phyloP scores from a whole-genome alignment of 2,113 vertebrate species.

The Rhombomys opimus region DNA sequence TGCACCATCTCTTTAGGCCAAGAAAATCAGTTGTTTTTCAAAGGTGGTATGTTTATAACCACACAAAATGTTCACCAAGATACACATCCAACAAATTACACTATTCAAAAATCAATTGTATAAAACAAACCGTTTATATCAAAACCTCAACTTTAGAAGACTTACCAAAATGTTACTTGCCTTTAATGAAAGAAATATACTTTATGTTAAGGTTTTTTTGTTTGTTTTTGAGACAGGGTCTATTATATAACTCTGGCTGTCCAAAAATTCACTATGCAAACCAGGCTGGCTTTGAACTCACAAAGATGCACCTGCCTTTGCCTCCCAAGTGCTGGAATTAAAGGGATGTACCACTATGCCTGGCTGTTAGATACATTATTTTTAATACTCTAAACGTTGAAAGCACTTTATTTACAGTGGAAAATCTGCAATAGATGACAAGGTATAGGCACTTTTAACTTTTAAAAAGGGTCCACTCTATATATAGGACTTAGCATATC shows the following conservation, averaged over 20 bases:
- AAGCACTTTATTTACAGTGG: not conserved
- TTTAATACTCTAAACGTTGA: slow-evolving; percentile 32
- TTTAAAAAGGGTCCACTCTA: not conserved
- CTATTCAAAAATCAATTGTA: not conserved
- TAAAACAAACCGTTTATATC: not conserved
- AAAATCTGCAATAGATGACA: not conserved
- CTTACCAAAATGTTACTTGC: slow-evolving; percentile 41
- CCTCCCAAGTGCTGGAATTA: not conserved
- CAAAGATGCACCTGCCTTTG: not conserved
- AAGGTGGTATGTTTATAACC: not conserved
- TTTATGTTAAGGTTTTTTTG: not conserved
- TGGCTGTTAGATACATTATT: not conserved
- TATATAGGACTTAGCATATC: not conserved
- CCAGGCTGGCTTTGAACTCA: not conserved
- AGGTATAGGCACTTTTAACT: not conserved
- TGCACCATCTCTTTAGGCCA: not conserved
- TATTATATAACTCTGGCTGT: not conserved
- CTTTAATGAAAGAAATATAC: not conserved
- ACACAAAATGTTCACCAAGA: slow-evolving; percentile 43
- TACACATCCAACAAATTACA: not conserved
- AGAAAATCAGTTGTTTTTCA: not conserved
- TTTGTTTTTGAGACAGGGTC: not conserved
- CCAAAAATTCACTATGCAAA: not conserved
- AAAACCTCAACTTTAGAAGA: slow-evolving; percentile 16
- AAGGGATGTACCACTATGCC: not conserved